Conservation (phyloP, 1,140 invertebrate species). For the Drosophila burlai region DNA sequence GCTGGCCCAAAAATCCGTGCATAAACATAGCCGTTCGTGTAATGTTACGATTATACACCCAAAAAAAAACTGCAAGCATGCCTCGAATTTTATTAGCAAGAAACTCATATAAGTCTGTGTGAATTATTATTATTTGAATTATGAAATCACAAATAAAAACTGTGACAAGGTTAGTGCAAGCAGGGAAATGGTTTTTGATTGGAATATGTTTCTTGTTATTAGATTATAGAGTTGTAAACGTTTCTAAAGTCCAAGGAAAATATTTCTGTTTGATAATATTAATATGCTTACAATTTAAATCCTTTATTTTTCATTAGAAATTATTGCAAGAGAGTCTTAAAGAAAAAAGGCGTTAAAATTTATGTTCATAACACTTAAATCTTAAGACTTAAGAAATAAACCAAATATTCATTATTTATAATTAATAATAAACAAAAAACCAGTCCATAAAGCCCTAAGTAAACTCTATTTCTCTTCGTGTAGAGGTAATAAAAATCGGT, state of each 20-base stretch:
- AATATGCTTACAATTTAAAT: too few species aligned
- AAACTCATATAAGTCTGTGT: not conserved
- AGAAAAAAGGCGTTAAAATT: too few species aligned
- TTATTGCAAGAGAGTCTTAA: too few species aligned
- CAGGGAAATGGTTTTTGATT: not conserved
- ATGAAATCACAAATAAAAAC: not conserved
- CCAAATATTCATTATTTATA: too few species aligned
- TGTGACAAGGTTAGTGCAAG: not conserved
- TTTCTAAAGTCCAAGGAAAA: not conserved
- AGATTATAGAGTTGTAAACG: too few species aligned
- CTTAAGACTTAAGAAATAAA: too few species aligned
- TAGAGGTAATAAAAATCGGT: slow-evolving; percentile 10
- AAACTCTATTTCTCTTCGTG: not conserved
- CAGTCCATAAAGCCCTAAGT: too few species aligned
- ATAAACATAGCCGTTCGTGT: slow-evolving; percentile 63
- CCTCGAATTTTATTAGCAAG: not conserved
- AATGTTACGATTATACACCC: slow-evolving; percentile 34
- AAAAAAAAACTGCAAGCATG: slow-evolving; percentile 9
- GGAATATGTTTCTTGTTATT: not conserved
- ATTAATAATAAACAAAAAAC: too few species aligned
- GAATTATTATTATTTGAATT: not conserved
- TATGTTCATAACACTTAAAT: too few species aligned
- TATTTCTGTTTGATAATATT: too few species aligned
- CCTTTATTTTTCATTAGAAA: too few species aligned
- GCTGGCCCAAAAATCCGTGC: slow-evolving; percentile 52